These are phyloP conservation scores for Strix aluco DNA, from an alignment of 2,113 vertebrate genomes.

Conservation along the genomic window DNA sequence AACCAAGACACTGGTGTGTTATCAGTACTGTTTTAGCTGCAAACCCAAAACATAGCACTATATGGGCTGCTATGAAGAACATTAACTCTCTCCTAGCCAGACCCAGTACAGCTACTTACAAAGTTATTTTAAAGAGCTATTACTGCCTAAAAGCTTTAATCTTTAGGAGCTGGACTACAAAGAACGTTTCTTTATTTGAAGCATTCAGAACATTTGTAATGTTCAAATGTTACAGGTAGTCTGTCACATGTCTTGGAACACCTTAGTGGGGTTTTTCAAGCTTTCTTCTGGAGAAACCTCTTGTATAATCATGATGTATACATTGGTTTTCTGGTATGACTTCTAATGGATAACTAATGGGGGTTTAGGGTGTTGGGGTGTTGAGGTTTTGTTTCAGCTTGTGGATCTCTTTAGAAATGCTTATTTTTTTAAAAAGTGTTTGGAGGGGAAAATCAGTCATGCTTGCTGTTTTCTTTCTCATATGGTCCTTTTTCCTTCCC, in stretches of 20 bases:
- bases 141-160: not conserved
- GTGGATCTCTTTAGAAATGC: not conserved
- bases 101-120: not conserved
- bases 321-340: not conserved
- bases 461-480: not conserved
- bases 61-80: not conserved
- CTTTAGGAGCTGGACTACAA: not conserved
- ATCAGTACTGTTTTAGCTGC: not conserved
- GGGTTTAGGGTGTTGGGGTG: rapidly evolving
- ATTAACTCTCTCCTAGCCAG: not conserved
- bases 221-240: not conserved
- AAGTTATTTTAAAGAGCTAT: not conserved
- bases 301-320: not conserved
- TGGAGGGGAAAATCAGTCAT: not conserved
- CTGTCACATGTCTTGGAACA: not conserved
- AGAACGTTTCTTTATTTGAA: not conserved
- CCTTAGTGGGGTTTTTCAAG: not conserved
- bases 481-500: not conserved
- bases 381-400: not conserved
- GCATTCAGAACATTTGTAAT: not conserved
- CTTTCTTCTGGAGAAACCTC: not conserved
- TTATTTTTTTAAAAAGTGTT: rapidly evolving
- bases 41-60: not conserved
- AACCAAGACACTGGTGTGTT: not conserved
- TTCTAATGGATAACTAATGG: not conserved